Base-by-base conservation (phyloP, 2,797 vertebrate species). In the Atherinosoma microstoma region DNA sequence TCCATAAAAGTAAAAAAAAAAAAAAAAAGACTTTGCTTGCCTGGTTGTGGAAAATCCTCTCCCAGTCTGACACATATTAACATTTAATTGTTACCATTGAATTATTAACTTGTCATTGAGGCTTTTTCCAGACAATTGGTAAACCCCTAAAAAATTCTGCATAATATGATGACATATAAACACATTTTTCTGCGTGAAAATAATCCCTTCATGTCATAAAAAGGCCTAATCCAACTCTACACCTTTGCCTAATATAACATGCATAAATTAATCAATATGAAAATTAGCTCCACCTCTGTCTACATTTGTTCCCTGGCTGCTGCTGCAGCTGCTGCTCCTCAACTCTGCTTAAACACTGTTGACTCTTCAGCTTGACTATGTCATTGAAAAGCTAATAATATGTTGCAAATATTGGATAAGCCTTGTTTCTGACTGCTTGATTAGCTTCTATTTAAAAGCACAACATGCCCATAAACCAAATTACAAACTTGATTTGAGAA, bases 271-370 rank as follows among this genome's bases (percentile, higher is more conserved):
- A 38, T 27, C 12, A 36, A 45, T 59, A 18, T 35, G 15, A 29
- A 47, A 68, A 47, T 53, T 6, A 58, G 42, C n/a, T 27, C 35
- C 22, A 13, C 47, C 32, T 51, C 47, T 8, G 22, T 53, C 63
- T 64, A 16, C 29, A 22, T 20, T n/a, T 15, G 54, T 32, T 29
- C 13, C 54, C 24, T 27, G 24, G 24, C 42, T 10, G 56, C 42
- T 10, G 56, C 66, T 66, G 34, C 49, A 20, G 60, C 47, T 53
- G 51, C 22, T 53, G 22, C 51, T 53, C 51, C 51, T 24, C 62
- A 64, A 13, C 62, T 34, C 30, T 8, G 10, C 65, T 45, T 56
- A 58, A 24, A 67, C 29, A 56, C 65, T 32, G n/a, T 32, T 16
- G 40, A 58, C 29, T 45, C 27, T n/a, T 29, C 36, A 45, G 60